Evolutionary conservation across 2,888 invertebrate genomes (phyloP).

Genomic region (Patella depressa): DNA sequence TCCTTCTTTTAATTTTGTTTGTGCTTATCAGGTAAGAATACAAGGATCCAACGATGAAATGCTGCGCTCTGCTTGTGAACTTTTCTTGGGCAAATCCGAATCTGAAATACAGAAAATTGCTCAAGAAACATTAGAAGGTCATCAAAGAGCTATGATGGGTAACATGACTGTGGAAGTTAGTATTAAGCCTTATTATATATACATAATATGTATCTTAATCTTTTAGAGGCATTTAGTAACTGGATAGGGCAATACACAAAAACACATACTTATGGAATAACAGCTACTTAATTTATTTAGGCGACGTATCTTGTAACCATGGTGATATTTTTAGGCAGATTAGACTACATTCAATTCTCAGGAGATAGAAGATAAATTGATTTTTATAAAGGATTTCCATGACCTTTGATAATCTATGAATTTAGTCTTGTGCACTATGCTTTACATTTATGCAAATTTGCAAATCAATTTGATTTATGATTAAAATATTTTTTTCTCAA

Average conservation of each 20-base stretch:
- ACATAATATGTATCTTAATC: background rate
- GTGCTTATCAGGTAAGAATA: conserved; percentile 67
- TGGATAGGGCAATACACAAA: too few species aligned
- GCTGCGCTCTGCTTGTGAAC: conserved; percentile 71
- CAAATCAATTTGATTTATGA: too few species aligned
- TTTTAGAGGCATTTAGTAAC: background rate
- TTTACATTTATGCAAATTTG: too few species aligned
- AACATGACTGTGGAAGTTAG: conserved; percentile 72
- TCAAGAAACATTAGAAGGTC: conserved; percentile 72
- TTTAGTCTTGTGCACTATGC: too few species aligned
- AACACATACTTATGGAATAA: too few species aligned
- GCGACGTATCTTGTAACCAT: background rate
- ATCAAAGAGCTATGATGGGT: conserved; percentile 73
- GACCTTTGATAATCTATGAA: too few species aligned
- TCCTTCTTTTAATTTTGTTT: too few species aligned
- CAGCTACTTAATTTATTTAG: too few species aligned
- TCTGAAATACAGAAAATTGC: conserved; percentile 69
- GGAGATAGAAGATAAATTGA: too few species aligned
- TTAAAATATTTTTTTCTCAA: too few species aligned
- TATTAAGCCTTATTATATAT: background rate
- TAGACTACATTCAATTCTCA: background rate
- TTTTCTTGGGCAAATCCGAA: conserved; percentile 71
- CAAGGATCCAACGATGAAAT: conserved; percentile 71
- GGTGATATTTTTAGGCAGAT: background rate
- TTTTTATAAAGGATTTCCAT: too few species aligned